phyloP scores from a whole-genome alignment of 2,888 invertebrate species.

The Saturnia japonica region DNA sequence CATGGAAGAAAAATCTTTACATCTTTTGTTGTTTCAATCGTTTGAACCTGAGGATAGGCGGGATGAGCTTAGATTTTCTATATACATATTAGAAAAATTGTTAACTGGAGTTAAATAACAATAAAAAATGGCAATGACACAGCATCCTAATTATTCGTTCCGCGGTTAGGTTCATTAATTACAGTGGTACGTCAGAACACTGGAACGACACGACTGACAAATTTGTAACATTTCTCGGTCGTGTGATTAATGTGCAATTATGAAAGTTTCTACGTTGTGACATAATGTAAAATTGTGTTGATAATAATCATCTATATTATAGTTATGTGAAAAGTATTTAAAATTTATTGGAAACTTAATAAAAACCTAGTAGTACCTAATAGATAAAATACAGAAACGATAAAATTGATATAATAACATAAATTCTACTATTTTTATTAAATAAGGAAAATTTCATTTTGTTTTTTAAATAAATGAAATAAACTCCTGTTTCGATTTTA shows the following conservation, averaged over 20 bases:
- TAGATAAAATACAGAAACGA: too few relatives aligned
- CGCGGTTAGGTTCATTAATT: constrained; percentile 57
- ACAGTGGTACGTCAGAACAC: constrained; percentile 47
- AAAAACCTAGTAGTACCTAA: too few relatives aligned
- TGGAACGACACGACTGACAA: constrained; percentile 46
- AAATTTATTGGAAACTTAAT: background rate
- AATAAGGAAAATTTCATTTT: too few relatives aligned
- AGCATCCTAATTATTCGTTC: constrained; percentile 20
- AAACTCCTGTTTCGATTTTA: too few relatives aligned
- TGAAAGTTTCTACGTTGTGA: constrained; percentile 33
- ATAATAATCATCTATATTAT: background rate
- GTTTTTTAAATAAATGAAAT: too few relatives aligned
- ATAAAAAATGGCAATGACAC: constrained; percentile 27
- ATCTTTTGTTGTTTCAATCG: constrained; percentile 56
- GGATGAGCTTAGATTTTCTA: constrained; percentile 32
- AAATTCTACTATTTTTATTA: too few relatives aligned
- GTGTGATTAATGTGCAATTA: constrained; percentile 59
- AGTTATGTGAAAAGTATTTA: background rate
- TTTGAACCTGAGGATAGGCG: constrained; percentile 36
- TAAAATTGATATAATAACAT: too few relatives aligned
- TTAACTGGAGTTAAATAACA: constrained; percentile 19
- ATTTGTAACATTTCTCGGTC: constrained; percentile 51
- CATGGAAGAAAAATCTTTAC: constrained; percentile 43
- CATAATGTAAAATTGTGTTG: background rate
- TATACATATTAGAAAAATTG: constrained; percentile 28